Evolutionary conservation across 1,140 invertebrate species (phyloP), one percentile per base, ranked within the genome.

Genomic region (Papilio machaon): DNA sequence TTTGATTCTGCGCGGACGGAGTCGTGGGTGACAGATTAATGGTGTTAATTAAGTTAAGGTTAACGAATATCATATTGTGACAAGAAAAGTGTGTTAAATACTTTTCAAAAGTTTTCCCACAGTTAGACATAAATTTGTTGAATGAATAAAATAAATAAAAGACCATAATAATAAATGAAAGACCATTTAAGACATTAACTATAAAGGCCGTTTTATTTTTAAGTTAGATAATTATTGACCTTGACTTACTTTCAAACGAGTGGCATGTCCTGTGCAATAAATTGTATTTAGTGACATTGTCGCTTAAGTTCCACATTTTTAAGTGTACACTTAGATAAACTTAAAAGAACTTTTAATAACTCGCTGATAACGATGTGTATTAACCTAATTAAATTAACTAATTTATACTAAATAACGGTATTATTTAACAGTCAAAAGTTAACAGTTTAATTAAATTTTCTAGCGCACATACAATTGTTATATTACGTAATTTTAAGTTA

Each of bases 181-280:
- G 49, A 30, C 8, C 23, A 64, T 64, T 64, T 23, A 64, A 64
- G 60, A 23, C 60, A 30, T 64, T 64, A 30, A 30, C 2, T 64
- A 58, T 58, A n/a, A 30, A 64, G 60, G 23, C 3, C 11, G 23
- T 30, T 64, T 64, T 67, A 30, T 30, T 67, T 67, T 67, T 35
- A 15, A 67, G 30, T 35, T 67, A 67, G 64, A 67, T 67, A 67
- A 67, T 35, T 64, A 23, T 64, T 64, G 30, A 35, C 64, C 64
- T 67, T 67, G 64, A 67, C 64, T 67, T 67, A 67, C 64, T 67
- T 67, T 67, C 64, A 38, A 35, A 5, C 13, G 30, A 6, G n/a
- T 60, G 64, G 4, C 19, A 67, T 17, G 23, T 67, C 64, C 64
- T 7, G 23, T 35, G 64, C 19, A 64, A 64, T 58, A 64, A 23